Evolutionary conservation across 1,140 invertebrate species (phyloP), one percentile per base, ranked within the genome.

Genomic region (Wasmannia auropunctata): DNA sequence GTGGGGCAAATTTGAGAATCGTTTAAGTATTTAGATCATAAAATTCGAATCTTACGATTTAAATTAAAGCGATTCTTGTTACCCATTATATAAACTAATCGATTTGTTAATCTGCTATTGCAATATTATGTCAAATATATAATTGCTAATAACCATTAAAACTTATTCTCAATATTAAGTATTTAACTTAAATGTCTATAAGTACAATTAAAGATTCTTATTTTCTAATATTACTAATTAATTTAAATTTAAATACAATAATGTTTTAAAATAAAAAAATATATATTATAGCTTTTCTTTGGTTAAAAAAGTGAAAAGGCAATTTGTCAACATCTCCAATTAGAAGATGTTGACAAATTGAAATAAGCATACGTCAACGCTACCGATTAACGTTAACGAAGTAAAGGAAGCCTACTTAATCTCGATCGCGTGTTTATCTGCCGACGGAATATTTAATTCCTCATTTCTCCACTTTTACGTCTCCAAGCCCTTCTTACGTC

Each of bases 391-490:
- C 28, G 37, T 22, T 67, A 67, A 58, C 43, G 28, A 72, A 69
- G 16, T 63, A 69, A 54, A 74, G 31, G 25, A 22, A 58, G 22
- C 11, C 54, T 4, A n/a, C 62, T 85, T 77, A 85, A 85, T 77
- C 58, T 86, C 25, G 40, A 3, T 87, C 14, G 87, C 84, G 87
- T 89, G 88, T 84, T 79, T 89, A 87, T 77, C 37, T 7, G 25
- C 75, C 22, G 16, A n/a, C n/a, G 54, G 40, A 70, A 90, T 90
- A 89, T 90, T 90, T 87, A 87, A 90, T 90, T 87, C 51, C 63
- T 86, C 86, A 85, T 85, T 90, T 86, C 58, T 77, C 49, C 60
- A 65, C 86, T 79, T 72, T 69, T 87, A 85, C 83, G 75, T 74
- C 14, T 67, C 2, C 19, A 11, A n/a, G 22, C 43, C 54, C 40